Percentiles rank a stretch among this genome's conserved stretches.
phyloP scores from a whole-genome alignment of 2,888 invertebrate species.

The Campoplex nolae region DNA sequence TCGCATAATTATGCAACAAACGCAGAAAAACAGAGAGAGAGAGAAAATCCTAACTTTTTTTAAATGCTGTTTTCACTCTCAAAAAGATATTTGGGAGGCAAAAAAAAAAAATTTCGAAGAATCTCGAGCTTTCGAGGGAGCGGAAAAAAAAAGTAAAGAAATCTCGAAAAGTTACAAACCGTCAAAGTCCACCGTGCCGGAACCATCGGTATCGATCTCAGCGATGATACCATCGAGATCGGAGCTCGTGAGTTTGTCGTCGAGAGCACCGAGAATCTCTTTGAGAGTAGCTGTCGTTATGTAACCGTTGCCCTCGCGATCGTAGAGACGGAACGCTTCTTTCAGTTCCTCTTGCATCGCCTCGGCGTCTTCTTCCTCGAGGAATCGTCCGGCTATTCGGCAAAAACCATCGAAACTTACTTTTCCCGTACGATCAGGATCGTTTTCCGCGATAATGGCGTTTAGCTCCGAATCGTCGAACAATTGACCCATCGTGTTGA shows the following conservation, averaged over 20 bases:
- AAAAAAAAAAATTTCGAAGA: too few species aligned
- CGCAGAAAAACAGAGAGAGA: too few species aligned
- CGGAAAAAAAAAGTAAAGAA: neutral
- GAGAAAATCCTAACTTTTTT: too few species aligned
- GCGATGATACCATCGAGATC: conserved; percentile 98
- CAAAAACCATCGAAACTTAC: conserved; percentile 98
- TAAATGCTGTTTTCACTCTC: too few species aligned
- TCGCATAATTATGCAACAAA: too few species aligned
- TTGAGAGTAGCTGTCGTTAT: conserved; percentile 96
- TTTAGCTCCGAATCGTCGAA: conserved; percentile 97
- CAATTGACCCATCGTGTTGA: conserved; percentile 97
- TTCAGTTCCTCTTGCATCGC: conserved; percentile 98
- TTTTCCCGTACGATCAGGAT: conserved; percentile 95
- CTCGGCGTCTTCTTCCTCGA: conserved; percentile 98
- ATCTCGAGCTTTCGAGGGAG: too few species aligned
- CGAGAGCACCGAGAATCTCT: conserved; percentile 96
- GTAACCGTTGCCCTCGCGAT: conserved; percentile 98
- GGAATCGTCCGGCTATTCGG: conserved; percentile 95
- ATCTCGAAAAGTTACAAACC: conserved; percentile 86
- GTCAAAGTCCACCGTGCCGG: conserved; percentile 99
- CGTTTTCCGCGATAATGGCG: conserved; percentile 95
- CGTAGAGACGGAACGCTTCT: conserved; percentile 98
- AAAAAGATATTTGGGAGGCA: too few species aligned
- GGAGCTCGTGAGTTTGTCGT: conserved; percentile 96
- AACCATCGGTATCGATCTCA: conserved; percentile 99